Evolutionary conservation across 2,888 invertebrate genomes (phyloP).

Genomic region (Agriopis leucophaearia): DNA sequence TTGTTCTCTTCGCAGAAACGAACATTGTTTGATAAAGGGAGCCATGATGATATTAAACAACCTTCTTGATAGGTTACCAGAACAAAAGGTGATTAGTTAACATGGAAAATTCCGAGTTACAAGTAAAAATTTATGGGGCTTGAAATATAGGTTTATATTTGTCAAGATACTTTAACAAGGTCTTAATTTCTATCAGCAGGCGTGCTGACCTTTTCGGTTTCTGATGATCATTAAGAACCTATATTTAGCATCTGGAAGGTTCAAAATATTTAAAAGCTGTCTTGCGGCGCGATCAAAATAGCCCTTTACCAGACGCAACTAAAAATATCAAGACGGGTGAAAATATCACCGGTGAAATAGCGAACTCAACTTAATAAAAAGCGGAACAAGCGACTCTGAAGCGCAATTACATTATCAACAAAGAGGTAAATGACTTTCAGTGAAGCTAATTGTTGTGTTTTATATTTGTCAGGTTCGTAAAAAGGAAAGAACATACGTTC

Average conservation of each 20-base stretch:
- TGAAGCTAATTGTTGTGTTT: slow-evolving; percentile 13
- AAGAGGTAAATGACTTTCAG: slow-evolving; percentile 19
- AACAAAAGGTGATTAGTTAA: slow-evolving; percentile 31
- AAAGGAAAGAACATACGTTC: slow-evolving; percentile 10
- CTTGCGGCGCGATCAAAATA: slow-evolving; percentile 1
- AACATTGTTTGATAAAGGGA: slow-evolving; percentile 32
- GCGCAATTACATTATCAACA: slow-evolving; percentile 16
- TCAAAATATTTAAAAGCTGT: slow-evolving; percentile 11
- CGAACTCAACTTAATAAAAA: neutral
- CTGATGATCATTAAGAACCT: neutral
- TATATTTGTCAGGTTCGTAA: slow-evolving; percentile 12
- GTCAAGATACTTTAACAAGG: neutral
- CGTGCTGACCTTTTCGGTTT: neutral
- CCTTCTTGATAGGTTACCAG: slow-evolving; percentile 18
- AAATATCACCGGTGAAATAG: slow-evolving; percentile 18
- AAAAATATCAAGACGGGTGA: slow-evolving; percentile 2
- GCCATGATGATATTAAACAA: slow-evolving; percentile 21
- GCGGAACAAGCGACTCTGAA: neutral
- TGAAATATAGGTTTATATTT: neutral
- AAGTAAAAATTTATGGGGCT: slow-evolving; percentile 1
- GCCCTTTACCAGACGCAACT: slow-evolving; percentile 3
- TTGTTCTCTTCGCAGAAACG: slow-evolving; percentile 35
- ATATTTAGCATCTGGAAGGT: neutral
- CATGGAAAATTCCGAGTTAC: slow-evolving; percentile 6
- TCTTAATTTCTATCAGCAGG: too few relatives aligned